Conservation (phyloP, 2,797 vertebrate genomes). For the Ctenopoma multispine region DNA sequence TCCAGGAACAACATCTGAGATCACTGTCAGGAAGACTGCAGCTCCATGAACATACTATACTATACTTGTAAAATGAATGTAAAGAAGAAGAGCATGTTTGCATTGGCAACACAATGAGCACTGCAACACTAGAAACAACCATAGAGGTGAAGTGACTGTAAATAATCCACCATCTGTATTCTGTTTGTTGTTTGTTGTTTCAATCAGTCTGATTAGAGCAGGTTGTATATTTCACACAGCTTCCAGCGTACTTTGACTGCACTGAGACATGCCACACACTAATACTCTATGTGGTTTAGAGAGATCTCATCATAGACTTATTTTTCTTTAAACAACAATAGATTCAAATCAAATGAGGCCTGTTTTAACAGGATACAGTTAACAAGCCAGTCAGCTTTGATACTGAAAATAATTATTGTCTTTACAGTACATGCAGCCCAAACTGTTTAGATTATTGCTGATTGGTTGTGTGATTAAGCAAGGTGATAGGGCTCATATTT, state of each 20-base stretch:
- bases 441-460: constrained; percentile 3
- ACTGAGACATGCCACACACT: constrained; percentile 44
- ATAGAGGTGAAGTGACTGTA: constrained; percentile 43
- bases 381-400: constrained; percentile 33
- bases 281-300: constrained; percentile 40
- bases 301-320: constrained; percentile 41
- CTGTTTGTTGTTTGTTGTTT: constrained; percentile 35
- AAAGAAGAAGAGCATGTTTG: constrained; percentile 1
- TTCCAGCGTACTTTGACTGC: constrained; percentile 24
- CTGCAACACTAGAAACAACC: background rate
- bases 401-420: constrained; percentile 23
- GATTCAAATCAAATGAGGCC: constrained; percentile 31
- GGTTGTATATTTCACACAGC: constrained; percentile 29
- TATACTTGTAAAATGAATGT: background rate
- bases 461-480: constrained; percentile 20
- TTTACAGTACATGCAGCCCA: background rate
- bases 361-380: background rate
- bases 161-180: constrained; percentile 41
- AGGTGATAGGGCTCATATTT: constrained; percentile 51
- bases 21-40: too few species aligned
- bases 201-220: constrained; percentile 43
- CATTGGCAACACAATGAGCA: constrained; percentile 21
- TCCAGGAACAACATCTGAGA: too few species aligned
- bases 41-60: too few species aligned
- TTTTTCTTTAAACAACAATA: constrained; percentile 61